These are phyloP conservation scores for Osmerus eperlanus DNA, from an alignment of 2,113 vertebrate genomes.

Conservation along the genomic window DNA sequence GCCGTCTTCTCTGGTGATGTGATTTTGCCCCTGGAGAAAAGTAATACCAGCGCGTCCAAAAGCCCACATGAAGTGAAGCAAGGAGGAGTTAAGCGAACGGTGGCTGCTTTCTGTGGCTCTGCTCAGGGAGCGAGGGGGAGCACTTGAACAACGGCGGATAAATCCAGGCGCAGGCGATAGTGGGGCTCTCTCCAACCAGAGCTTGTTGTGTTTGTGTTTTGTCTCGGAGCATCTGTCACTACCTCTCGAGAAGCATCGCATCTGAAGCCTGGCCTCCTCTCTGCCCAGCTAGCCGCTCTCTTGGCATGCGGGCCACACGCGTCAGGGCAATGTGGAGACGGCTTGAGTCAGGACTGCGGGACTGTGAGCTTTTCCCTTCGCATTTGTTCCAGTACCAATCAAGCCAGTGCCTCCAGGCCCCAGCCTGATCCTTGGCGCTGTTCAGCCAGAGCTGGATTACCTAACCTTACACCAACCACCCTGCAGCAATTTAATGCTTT, in stretches of 20 bases:
- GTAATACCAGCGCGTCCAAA: neutral
- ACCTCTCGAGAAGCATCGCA: conserved; percentile 40
- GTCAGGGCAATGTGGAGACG: conserved; percentile 49
- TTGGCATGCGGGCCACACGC: conserved; percentile 30
- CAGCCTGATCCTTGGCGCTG: conserved; percentile 20
- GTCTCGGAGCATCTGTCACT: conserved; percentile 56
- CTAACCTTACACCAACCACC: conserved; percentile 38
- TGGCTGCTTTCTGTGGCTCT: neutral
- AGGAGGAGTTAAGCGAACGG: neutral
- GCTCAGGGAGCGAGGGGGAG: neutral
- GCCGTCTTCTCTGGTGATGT: neutral
- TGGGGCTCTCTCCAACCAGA: neutral
- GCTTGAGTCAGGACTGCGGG: conserved; percentile 21
- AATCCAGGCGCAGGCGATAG: neutral
- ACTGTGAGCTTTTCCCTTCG: conserved; percentile 59
- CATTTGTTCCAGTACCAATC: conserved; percentile 56
- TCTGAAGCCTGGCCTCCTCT: conserved; percentile 39
- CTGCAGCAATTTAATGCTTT: conserved; percentile 10
- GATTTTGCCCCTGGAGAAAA: neutral
- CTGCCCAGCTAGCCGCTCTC: conserved; percentile 16
- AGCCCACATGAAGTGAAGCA: neutral
- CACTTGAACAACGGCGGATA: neutral
- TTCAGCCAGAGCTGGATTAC: conserved; percentile 31
- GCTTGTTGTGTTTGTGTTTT: conserved; percentile 27
- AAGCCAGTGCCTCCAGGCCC: conserved; percentile 39